phyloP scores from a whole-genome alignment of 2,113 vertebrate species.

The Diadophis punctatus region DNA sequence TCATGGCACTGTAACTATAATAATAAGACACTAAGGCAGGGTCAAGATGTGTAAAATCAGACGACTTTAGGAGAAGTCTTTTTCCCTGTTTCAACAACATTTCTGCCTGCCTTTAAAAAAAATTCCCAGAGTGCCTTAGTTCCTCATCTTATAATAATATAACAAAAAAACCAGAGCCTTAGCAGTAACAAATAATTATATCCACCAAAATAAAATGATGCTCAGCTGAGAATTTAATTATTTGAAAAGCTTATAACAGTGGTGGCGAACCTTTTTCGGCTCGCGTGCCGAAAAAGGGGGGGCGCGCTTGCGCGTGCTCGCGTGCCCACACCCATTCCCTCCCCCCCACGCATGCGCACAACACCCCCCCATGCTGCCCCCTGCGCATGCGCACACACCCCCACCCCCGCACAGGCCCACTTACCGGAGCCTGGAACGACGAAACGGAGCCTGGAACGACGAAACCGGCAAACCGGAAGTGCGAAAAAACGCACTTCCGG shows the following conservation, averaged over 20 bases:
- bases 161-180: background rate
- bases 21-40: background rate
- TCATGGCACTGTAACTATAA: background rate
- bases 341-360: too few species aligned
- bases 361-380: too few species aligned
- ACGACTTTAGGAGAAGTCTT: background rate
- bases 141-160: background rate
- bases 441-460: too few species aligned
- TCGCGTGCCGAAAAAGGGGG: too few species aligned
- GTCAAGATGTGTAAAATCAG: background rate
- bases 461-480: too few species aligned
- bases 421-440: too few species aligned
- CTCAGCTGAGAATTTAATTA: background rate
- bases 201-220: background rate
- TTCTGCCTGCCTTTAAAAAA: background rate
- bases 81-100: background rate
- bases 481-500: too few species aligned
- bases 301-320: too few species aligned
- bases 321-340: too few species aligned
- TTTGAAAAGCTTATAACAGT: background rate
- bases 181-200: background rate
- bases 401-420: too few species aligned
- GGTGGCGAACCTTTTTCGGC: too few species aligned
- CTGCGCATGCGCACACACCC: too few species aligned
- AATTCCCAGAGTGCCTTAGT: background rate